These are phyloP conservation scores for Pogonophryne albipinna DNA, from an alignment of 2,797 vertebrate genomes.

Conservation along the genomic window DNA sequence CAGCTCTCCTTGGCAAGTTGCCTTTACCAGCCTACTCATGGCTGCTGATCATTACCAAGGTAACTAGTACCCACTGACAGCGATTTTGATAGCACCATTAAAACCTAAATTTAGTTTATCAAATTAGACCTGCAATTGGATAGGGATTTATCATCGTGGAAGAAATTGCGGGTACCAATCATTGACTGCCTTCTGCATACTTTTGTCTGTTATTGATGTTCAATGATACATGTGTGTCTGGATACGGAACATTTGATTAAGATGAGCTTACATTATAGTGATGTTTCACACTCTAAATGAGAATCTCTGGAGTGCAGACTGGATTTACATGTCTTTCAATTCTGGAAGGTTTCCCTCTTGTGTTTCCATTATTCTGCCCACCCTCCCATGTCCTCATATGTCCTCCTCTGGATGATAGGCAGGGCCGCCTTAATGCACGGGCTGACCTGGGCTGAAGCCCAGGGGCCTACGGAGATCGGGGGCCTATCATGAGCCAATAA, in stretches of 20 bases:
- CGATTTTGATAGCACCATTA: not conserved
- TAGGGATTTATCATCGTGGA: not conserved
- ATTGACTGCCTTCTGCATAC: not conserved
- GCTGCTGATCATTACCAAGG: conserved; percentile 8
- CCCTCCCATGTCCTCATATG: not conserved
- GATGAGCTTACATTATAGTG: not conserved
- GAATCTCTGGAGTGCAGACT: conserved; percentile 1
- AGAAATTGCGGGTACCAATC: not conserved
- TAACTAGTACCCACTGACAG: not conserved
- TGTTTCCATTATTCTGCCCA: conserved; percentile 1
- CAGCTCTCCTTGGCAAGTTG: conserved; percentile 25
- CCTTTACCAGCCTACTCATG: conserved; percentile 4
- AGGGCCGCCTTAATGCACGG: too few relatives aligned
- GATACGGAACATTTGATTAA: not conserved
- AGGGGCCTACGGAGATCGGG: too few relatives aligned
- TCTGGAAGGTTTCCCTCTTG: not conserved
- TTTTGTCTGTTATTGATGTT: not conserved
- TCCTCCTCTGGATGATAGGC: not conserved
- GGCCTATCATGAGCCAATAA: too few relatives aligned
- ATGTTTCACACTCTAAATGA: not conserved
- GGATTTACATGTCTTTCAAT: not conserved
- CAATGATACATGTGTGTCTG: not conserved
- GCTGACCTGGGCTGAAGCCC: too few relatives aligned
- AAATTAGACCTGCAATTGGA: not conserved
- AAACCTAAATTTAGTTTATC: conserved; percentile 5